phyloP scores from a whole-genome alignment of 1,140 invertebrate genomes.

The Saccostrea cuccullata region DNA sequence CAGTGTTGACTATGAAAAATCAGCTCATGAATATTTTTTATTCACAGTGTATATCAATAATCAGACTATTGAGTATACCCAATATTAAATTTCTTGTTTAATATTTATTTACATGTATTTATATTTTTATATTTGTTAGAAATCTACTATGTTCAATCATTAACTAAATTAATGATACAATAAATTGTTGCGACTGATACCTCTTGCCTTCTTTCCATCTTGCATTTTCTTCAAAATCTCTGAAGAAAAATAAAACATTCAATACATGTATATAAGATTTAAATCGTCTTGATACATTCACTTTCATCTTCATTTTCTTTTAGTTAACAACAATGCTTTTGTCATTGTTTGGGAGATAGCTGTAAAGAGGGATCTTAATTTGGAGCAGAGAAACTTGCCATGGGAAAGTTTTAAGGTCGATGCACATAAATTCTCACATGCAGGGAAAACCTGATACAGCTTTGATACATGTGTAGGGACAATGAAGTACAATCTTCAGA shows the following conservation, averaged over 20 bases:
- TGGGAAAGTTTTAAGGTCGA: background rate
- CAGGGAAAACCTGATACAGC: too few species aligned
- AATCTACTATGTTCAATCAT: too few species aligned
- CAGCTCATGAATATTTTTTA: too few species aligned
- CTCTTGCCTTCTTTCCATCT: conserved; percentile 81
- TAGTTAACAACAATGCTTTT: background rate
- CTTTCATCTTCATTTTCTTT: background rate
- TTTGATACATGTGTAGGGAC: background rate
- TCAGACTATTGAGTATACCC: too few species aligned
- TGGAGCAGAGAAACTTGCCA: background rate
- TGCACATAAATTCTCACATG: too few species aligned
- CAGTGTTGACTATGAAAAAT: too few species aligned
- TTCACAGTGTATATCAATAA: too few species aligned
- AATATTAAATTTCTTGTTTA: too few species aligned
- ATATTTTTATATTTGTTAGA: too few species aligned
- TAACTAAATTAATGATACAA: too few species aligned
- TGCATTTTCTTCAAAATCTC: conserved; percentile 84
- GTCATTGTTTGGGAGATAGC: background rate
- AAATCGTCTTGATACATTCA: background rate
- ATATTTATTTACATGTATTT: too few species aligned
- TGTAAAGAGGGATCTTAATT: background rate
- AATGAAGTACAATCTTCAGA: background rate
- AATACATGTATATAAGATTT: background rate
- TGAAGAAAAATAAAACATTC: conserved; percentile 56
- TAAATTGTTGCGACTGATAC: conserved; percentile 50